These are phyloP conservation scores for Atethmia centrago DNA, from an alignment of 2,888 invertebrate genomes.

Conservation along the genomic window DNA sequence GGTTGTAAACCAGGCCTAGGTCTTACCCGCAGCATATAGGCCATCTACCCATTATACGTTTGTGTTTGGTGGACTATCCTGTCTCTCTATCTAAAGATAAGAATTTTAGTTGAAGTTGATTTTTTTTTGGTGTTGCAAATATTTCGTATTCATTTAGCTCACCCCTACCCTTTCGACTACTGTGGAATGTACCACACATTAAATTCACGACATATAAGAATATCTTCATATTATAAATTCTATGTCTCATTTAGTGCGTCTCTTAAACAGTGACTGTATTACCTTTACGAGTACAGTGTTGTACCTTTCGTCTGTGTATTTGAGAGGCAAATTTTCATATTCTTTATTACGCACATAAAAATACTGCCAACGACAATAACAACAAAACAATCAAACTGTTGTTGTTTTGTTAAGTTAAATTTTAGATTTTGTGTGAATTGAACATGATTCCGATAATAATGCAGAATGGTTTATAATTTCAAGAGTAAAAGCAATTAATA, in stretches of 20 bases:
- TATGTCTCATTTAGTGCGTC: constrained; percentile 50
- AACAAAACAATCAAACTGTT: neutral
- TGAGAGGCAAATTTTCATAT: neutral
- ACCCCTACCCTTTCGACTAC: constrained; percentile 45
- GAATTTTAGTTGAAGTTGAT: neutral
- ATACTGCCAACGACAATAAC: too few species aligned
- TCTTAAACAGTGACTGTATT: constrained; percentile 25
- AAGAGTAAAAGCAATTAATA: neutral
- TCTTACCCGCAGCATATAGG: neutral
- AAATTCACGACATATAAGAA: constrained; percentile 56
- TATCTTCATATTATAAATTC: constrained; percentile 58
- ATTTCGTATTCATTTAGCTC: neutral
- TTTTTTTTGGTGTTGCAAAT: too few species aligned
- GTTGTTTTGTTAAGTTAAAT: neutral
- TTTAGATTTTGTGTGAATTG: neutral
- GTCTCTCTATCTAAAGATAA: neutral
- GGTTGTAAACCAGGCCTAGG: neutral
- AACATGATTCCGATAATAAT: neutral
- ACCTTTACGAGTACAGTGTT: neutral
- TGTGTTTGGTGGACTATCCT: neutral
- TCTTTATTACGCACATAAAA: neutral
- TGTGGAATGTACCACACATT: constrained; percentile 58
- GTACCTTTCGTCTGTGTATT: neutral
- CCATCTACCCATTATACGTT: too few species aligned
- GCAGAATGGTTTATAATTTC: neutral